Percentiles rank a stretch among this genome's conserved stretches.
Conservation (phyloP, 2,113 vertebrate species). For the Ptilonorhynchus violaceus region DNA sequence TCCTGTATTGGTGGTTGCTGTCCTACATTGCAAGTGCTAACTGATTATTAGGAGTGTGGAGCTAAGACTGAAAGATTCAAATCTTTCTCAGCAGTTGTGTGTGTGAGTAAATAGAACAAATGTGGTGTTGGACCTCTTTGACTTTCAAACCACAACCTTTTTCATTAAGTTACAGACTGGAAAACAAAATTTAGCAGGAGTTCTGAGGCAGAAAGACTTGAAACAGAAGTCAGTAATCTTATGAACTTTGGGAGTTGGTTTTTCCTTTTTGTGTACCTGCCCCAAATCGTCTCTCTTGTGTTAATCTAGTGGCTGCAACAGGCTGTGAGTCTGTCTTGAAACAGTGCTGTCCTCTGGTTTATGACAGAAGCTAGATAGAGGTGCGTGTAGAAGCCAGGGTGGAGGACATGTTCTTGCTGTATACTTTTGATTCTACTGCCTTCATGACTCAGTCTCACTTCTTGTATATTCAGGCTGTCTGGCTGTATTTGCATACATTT, state of each 20-base stretch:
- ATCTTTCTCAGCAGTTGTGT: background rate
- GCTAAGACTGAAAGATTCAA: background rate
- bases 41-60: background rate
- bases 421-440: background rate
- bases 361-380: background rate
- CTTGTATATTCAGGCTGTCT: background rate
- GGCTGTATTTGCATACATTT: conserved; percentile 43
- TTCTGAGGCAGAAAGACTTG: background rate
- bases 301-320: background rate
- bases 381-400: background rate
- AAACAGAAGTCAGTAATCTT: background rate
- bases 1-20: background rate
- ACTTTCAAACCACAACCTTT: background rate
- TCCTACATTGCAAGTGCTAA: background rate
- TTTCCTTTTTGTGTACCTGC: background rate
- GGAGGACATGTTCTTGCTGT: background rate
- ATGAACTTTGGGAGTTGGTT: background rate
- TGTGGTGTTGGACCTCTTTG: background rate
- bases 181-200: background rate
- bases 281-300: background rate
- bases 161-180: background rate
- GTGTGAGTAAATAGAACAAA: background rate
- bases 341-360: background rate
- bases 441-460: conserved; percentile 41
- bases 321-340: background rate